Base-by-base conservation (phyloP, 2,797 vertebrate genomes). In the Myoxocephalus aenaeus region DNA sequence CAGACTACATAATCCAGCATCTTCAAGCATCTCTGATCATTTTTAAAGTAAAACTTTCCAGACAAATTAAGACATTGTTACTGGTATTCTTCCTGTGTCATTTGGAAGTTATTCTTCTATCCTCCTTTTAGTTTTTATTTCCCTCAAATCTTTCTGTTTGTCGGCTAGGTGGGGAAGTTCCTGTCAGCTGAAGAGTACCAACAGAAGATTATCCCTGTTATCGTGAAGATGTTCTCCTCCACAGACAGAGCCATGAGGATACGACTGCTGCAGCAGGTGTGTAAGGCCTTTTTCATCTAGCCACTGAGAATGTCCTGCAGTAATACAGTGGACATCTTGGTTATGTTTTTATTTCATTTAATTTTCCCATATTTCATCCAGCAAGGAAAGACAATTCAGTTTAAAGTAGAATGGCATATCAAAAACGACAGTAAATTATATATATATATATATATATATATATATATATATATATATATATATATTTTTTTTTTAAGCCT, bases 181-280 rank as follows among this genome's bases (percentile, higher is more conserved):
- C 93, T 98, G 57, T 96, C 92, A 0, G 86, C 96, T 0, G 97
- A 98, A 44, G 97, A 98, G 86, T 98, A 97, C 87, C 97, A 98
- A 77, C 96, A 96, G 90, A 97, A 98, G 85, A 96, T 98, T 84
- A 97, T 98, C 75, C 97, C 97, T 0, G 95, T 98, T 2, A 96
- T 98, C 2, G 96, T 98, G 15, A 98, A 98, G 91, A 98, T 98
- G 97, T 98, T 98, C 89, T 98, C 97, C 1, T 98, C 97, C 54
- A 97, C 97, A 0, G 97, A 98, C 90, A 94, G 97, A 25, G 97
- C 97, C 59, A 98, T 98, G 97, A 96, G 97, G 77, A 98, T 98
- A 92, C 96, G 97, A 75, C 94, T 98, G 59, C 94, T 98, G 2
- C 97, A 98, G 84, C 97, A 98, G 96, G 96, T 97, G 32, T 56